phyloP scores from a whole-genome alignment of 1,140 invertebrate species.

The Musca domestica region DNA sequence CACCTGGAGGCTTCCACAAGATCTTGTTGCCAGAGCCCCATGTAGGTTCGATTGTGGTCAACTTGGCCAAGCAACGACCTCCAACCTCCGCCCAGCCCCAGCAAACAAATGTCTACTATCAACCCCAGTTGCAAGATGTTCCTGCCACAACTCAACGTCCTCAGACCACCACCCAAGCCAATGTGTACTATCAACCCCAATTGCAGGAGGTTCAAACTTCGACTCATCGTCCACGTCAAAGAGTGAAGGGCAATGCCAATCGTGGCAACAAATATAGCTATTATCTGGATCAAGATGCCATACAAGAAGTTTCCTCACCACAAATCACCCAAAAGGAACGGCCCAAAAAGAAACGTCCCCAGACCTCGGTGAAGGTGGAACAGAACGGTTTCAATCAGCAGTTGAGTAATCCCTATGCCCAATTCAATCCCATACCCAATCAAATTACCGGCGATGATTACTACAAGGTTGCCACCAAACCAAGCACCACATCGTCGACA shows the following conservation, averaged over 20 bases:
- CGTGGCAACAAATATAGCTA: constrained; percentile 50
- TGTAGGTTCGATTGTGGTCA: constrained; percentile 78
- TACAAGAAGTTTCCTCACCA: constrained; percentile 45
- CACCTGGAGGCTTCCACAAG: constrained; percentile 76
- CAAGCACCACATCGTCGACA: constrained; percentile 28
- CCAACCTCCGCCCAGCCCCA: not conserved
- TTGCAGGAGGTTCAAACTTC: not conserved
- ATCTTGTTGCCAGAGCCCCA: constrained; percentile 80
- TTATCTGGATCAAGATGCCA: constrained; percentile 43
- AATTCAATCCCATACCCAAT: constrained; percentile 37
- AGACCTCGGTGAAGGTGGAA: constrained; percentile 34
- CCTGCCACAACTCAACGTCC: constrained; percentile 14
- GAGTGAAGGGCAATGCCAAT: constrained; percentile 11
- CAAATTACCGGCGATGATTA: constrained; percentile 48
- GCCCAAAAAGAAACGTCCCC: constrained; percentile 47
- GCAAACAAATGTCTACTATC: not conserved
- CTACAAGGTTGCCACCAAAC: constrained; percentile 37
- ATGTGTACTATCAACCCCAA: constrained; percentile 24
- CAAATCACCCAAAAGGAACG: constrained; percentile 45
- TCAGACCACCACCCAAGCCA: constrained; percentile 29
- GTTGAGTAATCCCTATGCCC: constrained; percentile 44
- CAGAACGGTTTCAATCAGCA: constrained; percentile 38
- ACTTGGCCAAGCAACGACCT: constrained; percentile 43
- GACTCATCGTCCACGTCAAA: constrained; percentile 35
- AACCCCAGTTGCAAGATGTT: not conserved